phyloP scores from a whole-genome alignment of 2,888 invertebrate genomes.

The Cremastinae sp. region DNA sequence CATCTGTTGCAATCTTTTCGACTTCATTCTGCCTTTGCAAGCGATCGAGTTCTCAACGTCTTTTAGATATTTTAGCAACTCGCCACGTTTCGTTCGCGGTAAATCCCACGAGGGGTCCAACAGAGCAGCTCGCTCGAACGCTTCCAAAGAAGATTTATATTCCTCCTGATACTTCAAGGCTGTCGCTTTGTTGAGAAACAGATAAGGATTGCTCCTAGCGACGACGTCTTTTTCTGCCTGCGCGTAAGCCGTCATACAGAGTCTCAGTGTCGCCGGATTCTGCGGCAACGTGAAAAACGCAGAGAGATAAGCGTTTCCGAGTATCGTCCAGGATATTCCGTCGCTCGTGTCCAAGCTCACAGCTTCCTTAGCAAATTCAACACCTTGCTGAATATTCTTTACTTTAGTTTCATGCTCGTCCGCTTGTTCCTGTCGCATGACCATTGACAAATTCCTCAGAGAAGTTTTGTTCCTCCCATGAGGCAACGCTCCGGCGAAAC shows the following conservation, averaged over 20 bases:
- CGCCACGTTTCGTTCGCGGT: conserved; percentile 84
- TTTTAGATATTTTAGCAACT: conserved; percentile 85
- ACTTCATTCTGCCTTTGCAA: conserved; percentile 88
- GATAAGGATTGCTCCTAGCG: conserved; percentile 88
- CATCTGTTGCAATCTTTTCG: conserved; percentile 86
- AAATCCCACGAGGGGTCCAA: conserved; percentile 90
- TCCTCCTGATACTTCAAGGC: conserved; percentile 90
- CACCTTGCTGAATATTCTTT: conserved; percentile 86
- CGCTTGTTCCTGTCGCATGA: conserved; percentile 85
- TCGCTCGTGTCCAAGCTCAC: conserved; percentile 89
- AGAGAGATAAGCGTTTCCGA: conserved; percentile 92
- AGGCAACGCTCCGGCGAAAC: conserved; percentile 89
- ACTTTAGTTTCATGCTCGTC: conserved; percentile 81
- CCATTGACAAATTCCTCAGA: conserved; percentile 90
- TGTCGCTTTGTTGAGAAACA: conserved; percentile 91
- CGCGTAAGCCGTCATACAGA: conserved; percentile 89
- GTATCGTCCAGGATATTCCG: conserved; percentile 90
- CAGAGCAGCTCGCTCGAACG: conserved; percentile 85
- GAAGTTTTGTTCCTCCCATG: conserved; percentile 88
- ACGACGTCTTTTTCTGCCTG: conserved; percentile 89
- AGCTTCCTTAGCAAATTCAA: conserved; percentile 90
- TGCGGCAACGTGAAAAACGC: conserved; percentile 89
- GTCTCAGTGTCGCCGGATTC: conserved; percentile 86
- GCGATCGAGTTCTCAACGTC: conserved; percentile 84
- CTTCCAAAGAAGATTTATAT: conserved; percentile 86